Percentiles rank a stretch among this genome's conserved stretches.
phyloP scores from a whole-genome alignment of 2,113 vertebrate genomes.

The Oplegnathus fasciatus region DNA sequence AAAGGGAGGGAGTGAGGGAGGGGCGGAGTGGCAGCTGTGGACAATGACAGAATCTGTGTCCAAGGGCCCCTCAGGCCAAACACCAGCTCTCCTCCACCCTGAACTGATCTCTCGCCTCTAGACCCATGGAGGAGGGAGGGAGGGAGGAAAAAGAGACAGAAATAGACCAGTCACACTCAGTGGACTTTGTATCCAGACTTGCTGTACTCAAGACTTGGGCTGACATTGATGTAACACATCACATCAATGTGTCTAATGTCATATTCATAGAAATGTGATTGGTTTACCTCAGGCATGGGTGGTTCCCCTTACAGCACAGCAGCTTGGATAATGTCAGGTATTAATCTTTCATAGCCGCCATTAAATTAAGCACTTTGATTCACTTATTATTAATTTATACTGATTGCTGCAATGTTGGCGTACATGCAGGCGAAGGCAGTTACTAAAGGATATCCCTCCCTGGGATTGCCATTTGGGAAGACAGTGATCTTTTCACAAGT shows the following conservation, averaged over 20 bases:
- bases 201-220: constrained; percentile 56
- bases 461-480: constrained; percentile 65
- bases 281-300: constrained; percentile 77
- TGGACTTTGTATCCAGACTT: constrained; percentile 67
- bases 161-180: constrained; percentile 79
- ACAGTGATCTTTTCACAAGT: constrained; percentile 57
- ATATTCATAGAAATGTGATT: constrained; percentile 80
- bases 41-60: constrained; percentile 85
- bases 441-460: constrained; percentile 63
- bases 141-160: constrained; percentile 56
- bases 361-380: constrained; percentile 84
- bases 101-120: constrained; percentile 80
- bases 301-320: constrained; percentile 71
- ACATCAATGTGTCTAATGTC: constrained; percentile 78
- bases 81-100: constrained; percentile 83
- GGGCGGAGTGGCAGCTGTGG: constrained; percentile 80
- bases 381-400: constrained; percentile 83
- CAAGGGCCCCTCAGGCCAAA: constrained; percentile 82
- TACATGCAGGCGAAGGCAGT: constrained; percentile 61
- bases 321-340: constrained; percentile 83
- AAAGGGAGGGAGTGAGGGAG: constrained; percentile 13
- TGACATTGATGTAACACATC: constrained; percentile 76
- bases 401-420: constrained; percentile 76
- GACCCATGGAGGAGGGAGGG: constrained; percentile 33
- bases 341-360: constrained; percentile 82